phyloP scores from a whole-genome alignment of 2,888 invertebrate genomes.

The Tenthredo scrophulariae region DNA sequence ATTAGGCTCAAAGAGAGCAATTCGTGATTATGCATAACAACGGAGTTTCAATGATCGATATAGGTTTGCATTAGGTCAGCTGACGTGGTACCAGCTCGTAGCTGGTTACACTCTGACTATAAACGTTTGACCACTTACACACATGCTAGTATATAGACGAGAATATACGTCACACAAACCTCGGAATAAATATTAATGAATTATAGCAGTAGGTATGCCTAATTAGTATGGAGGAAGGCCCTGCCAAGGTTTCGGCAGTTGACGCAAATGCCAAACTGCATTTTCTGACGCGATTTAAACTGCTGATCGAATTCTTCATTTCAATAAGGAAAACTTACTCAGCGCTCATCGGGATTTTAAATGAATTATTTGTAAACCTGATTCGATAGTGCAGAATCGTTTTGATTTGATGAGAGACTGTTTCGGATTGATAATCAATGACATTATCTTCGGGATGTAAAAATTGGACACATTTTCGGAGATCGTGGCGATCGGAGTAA shows the following conservation, averaged over 20 bases:
- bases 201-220: background rate
- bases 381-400: background rate
- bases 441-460: background rate
- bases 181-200: slow-evolving; percentile 37
- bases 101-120: background rate
- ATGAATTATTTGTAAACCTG: slow-evolving; percentile 5
- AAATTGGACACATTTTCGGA: background rate
- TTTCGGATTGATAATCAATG: background rate
- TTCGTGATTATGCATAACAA: slow-evolving; percentile 4
- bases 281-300: background rate
- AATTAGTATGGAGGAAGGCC: background rate
- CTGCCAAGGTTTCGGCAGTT: background rate
- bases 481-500: background rate
- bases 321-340: background rate
- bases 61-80: background rate
- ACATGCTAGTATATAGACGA: background rate
- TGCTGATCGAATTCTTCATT: background rate
- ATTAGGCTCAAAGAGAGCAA: background rate
- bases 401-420: background rate
- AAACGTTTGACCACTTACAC: background rate
- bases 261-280: background rate
- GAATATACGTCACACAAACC: background rate
- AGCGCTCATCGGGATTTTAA: background rate
- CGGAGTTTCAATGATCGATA: background rate
- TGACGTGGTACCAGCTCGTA: slow-evolving; percentile 1